phyloP scores from a whole-genome alignment of 2,113 vertebrate genomes.

The Cheilinus undulatus region DNA sequence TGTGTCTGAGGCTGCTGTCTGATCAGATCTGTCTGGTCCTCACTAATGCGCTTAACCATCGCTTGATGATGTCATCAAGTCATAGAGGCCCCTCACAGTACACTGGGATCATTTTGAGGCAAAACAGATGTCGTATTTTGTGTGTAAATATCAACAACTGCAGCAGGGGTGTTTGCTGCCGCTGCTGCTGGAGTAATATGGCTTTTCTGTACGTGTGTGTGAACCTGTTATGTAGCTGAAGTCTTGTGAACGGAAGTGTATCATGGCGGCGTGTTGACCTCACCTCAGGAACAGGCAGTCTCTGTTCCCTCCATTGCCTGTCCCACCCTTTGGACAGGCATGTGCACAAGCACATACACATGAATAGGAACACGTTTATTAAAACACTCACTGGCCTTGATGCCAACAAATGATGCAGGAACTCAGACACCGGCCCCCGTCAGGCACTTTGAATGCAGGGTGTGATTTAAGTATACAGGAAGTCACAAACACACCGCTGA shows the following conservation, averaged over 20 bases:
- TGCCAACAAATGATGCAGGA: constrained; percentile 66
- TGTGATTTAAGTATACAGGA: constrained; percentile 42
- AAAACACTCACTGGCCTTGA: constrained; percentile 41
- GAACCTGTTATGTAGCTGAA: constrained; percentile 38
- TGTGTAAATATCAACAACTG: constrained; percentile 46
- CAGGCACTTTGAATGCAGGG: constrained; percentile 48
- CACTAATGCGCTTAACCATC: constrained; percentile 3
- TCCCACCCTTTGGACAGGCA: constrained; percentile 75
- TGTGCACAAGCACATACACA: constrained; percentile 37
- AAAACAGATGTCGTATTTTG: constrained; percentile 55
- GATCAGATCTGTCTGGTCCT: constrained; percentile 27
- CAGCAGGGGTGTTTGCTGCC: constrained; percentile 10
- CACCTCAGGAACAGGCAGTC: constrained; percentile 83
- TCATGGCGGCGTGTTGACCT: constrained; percentile 76
- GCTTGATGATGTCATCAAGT: constrained; percentile 29
- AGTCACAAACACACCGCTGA: constrained; percentile 35
- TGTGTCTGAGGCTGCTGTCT: not conserved
- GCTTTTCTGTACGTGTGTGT: not conserved
- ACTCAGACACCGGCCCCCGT: constrained; percentile 29
- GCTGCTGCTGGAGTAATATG: constrained; percentile 2
- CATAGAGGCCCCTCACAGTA: constrained; percentile 4
- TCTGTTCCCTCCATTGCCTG: constrained; percentile 81
- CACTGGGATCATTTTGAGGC: constrained; percentile 18
- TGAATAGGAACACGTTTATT: constrained; percentile 28
- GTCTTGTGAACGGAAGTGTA: constrained; percentile 72